A percentile compares a stretch with the other conserved stretches of the same genome.
Conservation (phyloP, 2,113 vertebrate species). For the Semicossyphus pulcher region DNA sequence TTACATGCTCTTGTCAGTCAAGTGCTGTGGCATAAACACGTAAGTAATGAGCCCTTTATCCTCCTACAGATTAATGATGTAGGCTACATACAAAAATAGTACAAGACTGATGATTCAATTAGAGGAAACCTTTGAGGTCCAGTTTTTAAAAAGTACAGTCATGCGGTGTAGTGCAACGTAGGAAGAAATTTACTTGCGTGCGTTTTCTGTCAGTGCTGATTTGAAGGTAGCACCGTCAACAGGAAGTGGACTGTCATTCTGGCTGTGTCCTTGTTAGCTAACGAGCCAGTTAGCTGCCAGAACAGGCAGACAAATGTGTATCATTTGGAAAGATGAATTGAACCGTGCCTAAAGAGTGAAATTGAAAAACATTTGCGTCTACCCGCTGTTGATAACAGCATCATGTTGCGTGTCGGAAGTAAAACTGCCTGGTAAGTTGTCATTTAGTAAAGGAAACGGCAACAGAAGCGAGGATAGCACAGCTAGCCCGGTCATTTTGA, state of each 20-base stretch:
- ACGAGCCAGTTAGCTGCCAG: slow-evolving; percentile 38
- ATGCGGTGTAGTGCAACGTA: not conserved
- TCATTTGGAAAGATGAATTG: slow-evolving; percentile 71
- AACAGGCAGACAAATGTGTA: slow-evolving; percentile 61
- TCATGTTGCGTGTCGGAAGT: slow-evolving; percentile 83
- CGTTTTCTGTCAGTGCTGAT: slow-evolving; percentile 22
- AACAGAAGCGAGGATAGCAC: slow-evolving; percentile 9
- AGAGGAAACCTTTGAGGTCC: too few species aligned
- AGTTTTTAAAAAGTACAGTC: too few species aligned
- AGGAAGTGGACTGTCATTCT: slow-evolving; percentile 79
- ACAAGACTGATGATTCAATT: too few species aligned
- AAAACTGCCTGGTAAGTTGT: slow-evolving; percentile 79
- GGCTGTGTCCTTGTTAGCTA: slow-evolving; percentile 82
- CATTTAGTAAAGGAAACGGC: not conserved
- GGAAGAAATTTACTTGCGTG: slow-evolving; percentile 17
- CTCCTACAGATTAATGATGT: too few species aligned
- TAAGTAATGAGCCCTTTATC: too few species aligned
- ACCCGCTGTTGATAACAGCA: slow-evolving; percentile 44
- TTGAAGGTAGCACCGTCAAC: slow-evolving; percentile 57
- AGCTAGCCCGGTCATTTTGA: slow-evolving; percentile 39
- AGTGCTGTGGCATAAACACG: too few species aligned
- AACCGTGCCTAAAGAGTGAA: slow-evolving; percentile 45
- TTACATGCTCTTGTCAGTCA: too few species aligned
- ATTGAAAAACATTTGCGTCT: slow-evolving; percentile 40
- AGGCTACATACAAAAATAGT: too few species aligned